A percentile compares a stretch with the other conserved stretches of the same genome.
phyloP scores from a whole-genome alignment of 2,797 vertebrate genomes.

The Orientallactaga sibirica region DNA sequence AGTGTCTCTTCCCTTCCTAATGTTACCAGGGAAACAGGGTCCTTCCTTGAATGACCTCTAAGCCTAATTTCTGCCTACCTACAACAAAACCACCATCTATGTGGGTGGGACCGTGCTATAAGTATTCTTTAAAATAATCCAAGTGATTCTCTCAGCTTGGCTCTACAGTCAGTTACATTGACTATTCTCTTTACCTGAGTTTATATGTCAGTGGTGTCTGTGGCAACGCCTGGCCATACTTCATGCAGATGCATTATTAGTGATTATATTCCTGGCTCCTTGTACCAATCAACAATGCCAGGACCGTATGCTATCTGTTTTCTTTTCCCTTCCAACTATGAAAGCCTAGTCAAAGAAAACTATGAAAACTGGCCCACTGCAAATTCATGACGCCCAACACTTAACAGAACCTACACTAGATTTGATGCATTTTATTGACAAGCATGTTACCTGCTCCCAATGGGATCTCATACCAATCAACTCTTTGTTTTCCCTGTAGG shows the following conservation, averaged over 20 bases:
- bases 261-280: not conserved
- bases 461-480: not conserved
- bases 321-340: not conserved
- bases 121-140: not conserved
- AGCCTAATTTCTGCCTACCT: too few species aligned
- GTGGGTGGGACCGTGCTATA: too few species aligned
- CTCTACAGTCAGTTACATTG: not conserved
- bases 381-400: not conserved
- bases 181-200: not conserved
- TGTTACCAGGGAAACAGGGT: too few species aligned
- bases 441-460: not conserved
- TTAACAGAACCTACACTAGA: not conserved
- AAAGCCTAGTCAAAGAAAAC: not conserved
- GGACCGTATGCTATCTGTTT: not conserved
- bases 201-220: not conserved
- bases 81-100: not conserved
- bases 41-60: too few species aligned
- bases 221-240: too few species aligned
- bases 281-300: not conserved
- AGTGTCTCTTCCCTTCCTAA: too few species aligned
- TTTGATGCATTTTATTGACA: not conserved
- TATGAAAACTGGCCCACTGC: not conserved
- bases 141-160: not conserved
- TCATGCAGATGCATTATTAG: not conserved
- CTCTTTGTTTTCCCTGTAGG: not conserved